Conservation (phyloP, 2,888 invertebrate genomes). For the Ctena decussata region DNA sequence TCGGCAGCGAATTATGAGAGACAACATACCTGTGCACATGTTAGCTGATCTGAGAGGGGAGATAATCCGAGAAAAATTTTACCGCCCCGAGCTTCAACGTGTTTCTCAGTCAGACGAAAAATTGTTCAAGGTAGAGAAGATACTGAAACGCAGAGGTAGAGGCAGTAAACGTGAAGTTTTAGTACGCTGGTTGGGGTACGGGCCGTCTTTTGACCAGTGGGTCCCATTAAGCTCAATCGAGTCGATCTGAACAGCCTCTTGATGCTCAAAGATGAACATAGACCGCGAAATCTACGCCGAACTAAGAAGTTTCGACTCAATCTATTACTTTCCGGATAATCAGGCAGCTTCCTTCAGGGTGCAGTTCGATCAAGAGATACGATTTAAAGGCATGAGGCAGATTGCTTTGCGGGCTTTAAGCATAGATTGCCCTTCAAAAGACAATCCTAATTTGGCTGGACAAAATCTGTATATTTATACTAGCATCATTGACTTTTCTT, state of each 20-base stretch:
- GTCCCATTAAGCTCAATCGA: background rate
- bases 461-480: background rate
- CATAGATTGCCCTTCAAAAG: background rate
- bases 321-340: background rate
- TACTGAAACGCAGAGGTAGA: background rate
- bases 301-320: background rate
- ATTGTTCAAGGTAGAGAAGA: background rate
- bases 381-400: background rate
- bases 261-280: background rate
- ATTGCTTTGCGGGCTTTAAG: background rate
- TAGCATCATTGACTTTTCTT: background rate
- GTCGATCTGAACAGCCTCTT: background rate
- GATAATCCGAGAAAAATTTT: background rate
- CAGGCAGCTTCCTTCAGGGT: background rate
- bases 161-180: background rate
- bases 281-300: background rate
- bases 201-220: background rate
- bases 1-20: background rate
- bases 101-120: background rate
- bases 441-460: background rate
- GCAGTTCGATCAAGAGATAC: background rate
- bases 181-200: background rate
- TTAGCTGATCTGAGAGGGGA: background rate
- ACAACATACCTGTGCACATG: background rate
- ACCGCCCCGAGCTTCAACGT: background rate